Evolutionary conservation across 2,888 invertebrate genomes (phyloP), one percentile per base, ranked within the genome.

Genomic region (Taenaris catops): DNA sequence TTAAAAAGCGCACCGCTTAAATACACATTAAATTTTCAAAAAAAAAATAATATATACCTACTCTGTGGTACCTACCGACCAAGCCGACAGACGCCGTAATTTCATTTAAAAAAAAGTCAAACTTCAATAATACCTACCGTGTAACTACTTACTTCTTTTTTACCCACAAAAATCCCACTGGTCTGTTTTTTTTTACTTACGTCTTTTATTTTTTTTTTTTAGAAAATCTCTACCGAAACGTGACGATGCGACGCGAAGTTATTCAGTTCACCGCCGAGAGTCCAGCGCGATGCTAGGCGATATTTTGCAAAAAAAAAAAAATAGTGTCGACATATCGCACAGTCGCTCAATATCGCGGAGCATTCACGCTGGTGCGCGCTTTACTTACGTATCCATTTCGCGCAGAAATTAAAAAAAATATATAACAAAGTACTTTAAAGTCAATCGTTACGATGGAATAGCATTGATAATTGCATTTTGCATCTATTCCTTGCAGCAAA

Each of bases 11-110:
- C n/a, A 28, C 17, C 28, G 23, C 6, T 8, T 6, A 31, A 18
- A n/a, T 16, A 32, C 34, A 26, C 26, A 44, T 21, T 28, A 4
- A n/a, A n/a, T n/a, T n/a, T n/a, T n/a, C n/a, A n/a, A 29, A 11
- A 29, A 9, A 29, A 8, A 9, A 23, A 19, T 17, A 28, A 6
- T n/a, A 3, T 20, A 37, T 42, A 51, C 47, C 43, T 46, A 41
- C 44, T 26, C 8, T 24, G 16, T 40, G 41, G 67, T 73, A 73
- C 73, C 73, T 69, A 69, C 72, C 72, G 64, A 72, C 68, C 71
- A 46, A 65, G 65, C 70, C 69, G 66, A 58, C 49, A 53, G 64
- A 63, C 69, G 59, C 52, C 51, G 38, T n/a, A n/a, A n/a, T n/a
- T 47, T 41, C 41, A 14, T 31, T 17, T 21, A 33, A 24, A 42